phyloP scores from a whole-genome alignment of 2,113 vertebrate species.

The Lepus americanus region DNA sequence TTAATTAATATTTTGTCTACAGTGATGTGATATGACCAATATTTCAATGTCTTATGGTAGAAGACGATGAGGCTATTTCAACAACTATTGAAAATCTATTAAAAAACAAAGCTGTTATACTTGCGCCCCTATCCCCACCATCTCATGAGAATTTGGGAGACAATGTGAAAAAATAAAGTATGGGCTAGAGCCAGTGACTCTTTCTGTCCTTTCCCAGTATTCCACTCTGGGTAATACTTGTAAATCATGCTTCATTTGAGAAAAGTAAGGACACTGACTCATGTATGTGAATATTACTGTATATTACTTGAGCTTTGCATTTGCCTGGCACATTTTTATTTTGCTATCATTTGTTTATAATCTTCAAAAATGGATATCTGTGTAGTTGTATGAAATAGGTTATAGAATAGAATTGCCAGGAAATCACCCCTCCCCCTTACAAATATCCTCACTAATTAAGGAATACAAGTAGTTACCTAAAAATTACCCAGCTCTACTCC shows the following conservation, averaged over 20 bases:
- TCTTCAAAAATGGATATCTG: background rate
- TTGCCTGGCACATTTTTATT: background rate
- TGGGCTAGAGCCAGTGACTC: background rate
- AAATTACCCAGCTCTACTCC: background rate
- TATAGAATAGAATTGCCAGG: background rate
- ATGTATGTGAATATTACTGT: background rate
- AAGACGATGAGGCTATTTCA: slow-evolving; percentile 24
- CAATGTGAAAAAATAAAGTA: background rate
- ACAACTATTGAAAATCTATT: background rate
- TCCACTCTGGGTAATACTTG: background rate
- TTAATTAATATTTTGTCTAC: background rate
- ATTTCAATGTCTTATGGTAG: background rate
- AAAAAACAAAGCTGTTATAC: background rate
- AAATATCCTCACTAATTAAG: background rate
- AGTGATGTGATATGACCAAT: background rate
- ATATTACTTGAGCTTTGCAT: slow-evolving; percentile 14
- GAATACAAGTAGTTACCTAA: background rate
- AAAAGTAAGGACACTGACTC: slow-evolving; percentile 20
- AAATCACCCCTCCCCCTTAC: background rate
- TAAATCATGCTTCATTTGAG: slow-evolving; percentile 11
- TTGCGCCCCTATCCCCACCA: background rate
- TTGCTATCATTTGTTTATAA: background rate
- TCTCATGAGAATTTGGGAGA: background rate
- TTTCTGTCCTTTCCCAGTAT: background rate
- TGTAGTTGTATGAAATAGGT: slow-evolving; percentile 8